phyloP scores from a whole-genome alignment of 2,113 vertebrate genomes.

The Raja brachyura region DNA sequence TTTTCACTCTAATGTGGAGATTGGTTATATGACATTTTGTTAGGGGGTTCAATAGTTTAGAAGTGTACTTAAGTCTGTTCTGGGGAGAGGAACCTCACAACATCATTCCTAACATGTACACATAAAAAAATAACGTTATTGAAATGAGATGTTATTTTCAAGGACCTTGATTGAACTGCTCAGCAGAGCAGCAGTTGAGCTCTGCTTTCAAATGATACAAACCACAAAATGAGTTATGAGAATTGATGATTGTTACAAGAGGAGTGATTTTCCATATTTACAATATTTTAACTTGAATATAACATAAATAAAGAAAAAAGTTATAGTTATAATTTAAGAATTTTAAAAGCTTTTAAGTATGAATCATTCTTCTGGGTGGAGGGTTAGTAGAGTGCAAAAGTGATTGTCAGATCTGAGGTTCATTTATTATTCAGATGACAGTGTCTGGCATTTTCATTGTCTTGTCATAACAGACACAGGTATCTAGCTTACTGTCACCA shows the following conservation, averaged over 20 bases:
- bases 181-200: too few species aligned
- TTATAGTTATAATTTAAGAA: not conserved
- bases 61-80: not conserved
- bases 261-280: not conserved
- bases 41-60: not conserved
- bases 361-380: not conserved
- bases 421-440: constrained; percentile 39
- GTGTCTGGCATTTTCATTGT: constrained; percentile 34
- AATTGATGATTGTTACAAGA: not conserved
- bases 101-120: not conserved
- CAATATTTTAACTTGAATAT: constrained; percentile 3
- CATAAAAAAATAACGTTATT: not conserved
- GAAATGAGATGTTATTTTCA: not conserved
- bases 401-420: constrained; percentile 10
- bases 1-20: not conserved
- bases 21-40: not conserved
- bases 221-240: not conserved
- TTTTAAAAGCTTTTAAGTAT: not conserved
- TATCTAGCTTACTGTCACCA: constrained; percentile 35
- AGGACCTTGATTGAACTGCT: not conserved
- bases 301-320: not conserved
- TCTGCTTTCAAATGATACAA: not conserved
- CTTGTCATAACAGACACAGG: constrained; percentile 38
- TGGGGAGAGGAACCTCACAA: not conserved
- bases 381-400: not conserved